Evolutionary conservation across 2,888 invertebrate species (phyloP), one percentile per base, ranked within the genome.

Genomic region (Drosophila leonis): DNA sequence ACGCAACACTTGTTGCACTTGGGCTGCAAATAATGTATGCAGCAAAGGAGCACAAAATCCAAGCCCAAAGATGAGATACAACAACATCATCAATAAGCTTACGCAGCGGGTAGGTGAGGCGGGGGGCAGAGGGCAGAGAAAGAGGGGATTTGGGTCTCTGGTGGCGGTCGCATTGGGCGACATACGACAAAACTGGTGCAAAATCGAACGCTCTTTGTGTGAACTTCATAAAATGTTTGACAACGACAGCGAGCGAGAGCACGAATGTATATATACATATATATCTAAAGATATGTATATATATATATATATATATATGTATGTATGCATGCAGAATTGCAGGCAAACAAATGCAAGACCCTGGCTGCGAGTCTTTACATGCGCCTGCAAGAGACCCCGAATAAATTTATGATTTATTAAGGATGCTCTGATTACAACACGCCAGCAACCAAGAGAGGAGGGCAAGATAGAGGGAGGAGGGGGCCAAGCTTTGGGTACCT

Each of bases 191-290:
- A 86, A 72, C 69, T 72, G 81, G 91, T 92, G 91, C 91, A 92
- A 91, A 92, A 92, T 90, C 91, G 91, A 90, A 91, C 91, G 91
- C 91, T 91, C 91, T 90, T 91, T 91, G 91, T 91, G 91, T 92
- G 92, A 92, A 91, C 86, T 91, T 92, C 91, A 91, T 91, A 91
- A 91, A 92, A 91, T 91, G 90, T 91, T 91, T 91, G 91, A 92
- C 91, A 91, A 66, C 52, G 60, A n/a, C n/a, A 41, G 60, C 67
- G 67, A 8, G 37, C 27, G n/a, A 27, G 54, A 39, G 10, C 27
- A 35, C 7, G 33, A n/a, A 6, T 41, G 4, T 29, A 48, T 5
- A 29, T 10, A 9, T 5, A 9, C 3, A 35, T 4, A 24, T 42
- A 52, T 13, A 48, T 7, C 35, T 8, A 24, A 10, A n/a, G 15